Conservation (phyloP, 2,888 invertebrate genomes). For the Halictus ligatus region DNA sequence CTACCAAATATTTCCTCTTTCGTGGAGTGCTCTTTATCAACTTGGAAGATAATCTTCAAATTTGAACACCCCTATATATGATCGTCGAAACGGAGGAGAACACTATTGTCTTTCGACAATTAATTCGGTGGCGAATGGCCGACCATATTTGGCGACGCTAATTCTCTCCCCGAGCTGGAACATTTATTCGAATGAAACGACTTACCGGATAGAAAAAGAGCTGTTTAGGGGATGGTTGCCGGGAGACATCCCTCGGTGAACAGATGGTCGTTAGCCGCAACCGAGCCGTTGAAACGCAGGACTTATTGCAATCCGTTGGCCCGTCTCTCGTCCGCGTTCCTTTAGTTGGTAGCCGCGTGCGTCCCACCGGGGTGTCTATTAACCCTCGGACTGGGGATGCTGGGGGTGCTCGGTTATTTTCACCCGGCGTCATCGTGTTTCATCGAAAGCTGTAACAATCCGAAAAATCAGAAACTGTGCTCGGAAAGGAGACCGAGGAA, state of each 20-base stretch:
- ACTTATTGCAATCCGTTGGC: slow-evolving; percentile 38
- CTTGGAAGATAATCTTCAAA: background rate
- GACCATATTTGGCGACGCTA: background rate
- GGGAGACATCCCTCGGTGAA: background rate
- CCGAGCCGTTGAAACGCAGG: background rate
- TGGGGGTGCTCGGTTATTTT: background rate
- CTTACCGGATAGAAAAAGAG: background rate
- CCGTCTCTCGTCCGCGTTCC: slow-evolving; percentile 14
- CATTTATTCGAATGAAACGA: background rate
- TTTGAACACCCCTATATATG: too few species aligned
- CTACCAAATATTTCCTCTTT: background rate
- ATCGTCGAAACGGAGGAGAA: background rate
- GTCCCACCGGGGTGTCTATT: slow-evolving; percentile 27
- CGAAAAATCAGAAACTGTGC: too few species aligned
- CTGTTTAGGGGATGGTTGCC: background rate
- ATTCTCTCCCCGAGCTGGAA: background rate
- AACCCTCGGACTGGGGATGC: background rate
- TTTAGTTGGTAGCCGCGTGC: slow-evolving; percentile 9
- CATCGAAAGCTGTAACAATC: background rate
- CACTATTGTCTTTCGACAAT: background rate
- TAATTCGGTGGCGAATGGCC: background rate
- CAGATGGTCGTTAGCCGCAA: slow-evolving; percentile 20
- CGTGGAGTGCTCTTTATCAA: background rate
- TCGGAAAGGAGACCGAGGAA: too few species aligned
- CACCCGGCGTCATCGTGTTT: background rate